Conservation (phyloP, 2,113 vertebrate genomes). For the Lycaon pictus region DNA sequence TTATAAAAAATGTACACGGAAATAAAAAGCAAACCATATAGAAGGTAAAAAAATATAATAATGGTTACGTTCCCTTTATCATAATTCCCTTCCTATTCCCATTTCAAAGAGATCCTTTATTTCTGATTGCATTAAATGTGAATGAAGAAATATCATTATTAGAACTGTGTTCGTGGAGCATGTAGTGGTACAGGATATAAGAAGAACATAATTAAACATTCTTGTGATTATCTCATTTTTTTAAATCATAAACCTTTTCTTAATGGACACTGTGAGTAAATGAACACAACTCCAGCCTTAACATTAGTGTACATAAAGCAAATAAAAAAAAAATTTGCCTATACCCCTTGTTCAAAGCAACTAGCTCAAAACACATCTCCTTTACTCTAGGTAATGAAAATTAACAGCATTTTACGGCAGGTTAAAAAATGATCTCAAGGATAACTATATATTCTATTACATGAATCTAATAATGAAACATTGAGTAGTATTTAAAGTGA, state of each 20-base stretch:
- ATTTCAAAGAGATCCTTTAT: neutral
- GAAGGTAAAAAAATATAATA: neutral
- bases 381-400: constrained; percentile 16
- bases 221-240: neutral
- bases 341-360: neutral
- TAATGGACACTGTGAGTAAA: constrained; percentile 30
- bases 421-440: neutral
- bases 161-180: neutral
- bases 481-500: neutral
- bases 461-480: constrained; percentile 38
- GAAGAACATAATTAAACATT: constrained; percentile 1
- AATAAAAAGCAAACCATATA: constrained; percentile 45
- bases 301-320: neutral
- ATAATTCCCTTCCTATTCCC: neutral
- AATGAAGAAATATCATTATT: constrained; percentile 20
- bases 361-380: neutral
- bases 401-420: neutral
- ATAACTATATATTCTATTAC: constrained; percentile 1
- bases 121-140: neutral
- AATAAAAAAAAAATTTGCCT: neutral
- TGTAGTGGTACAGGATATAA: neutral
- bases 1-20: constrained; percentile 34
- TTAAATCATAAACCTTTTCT: neutral
- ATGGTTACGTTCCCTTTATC: neutral
- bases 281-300: neutral